Evolutionary conservation across 2,797 vertebrate genomes (phyloP).

Genomic region (Geotrypetes seraphini): DNA sequence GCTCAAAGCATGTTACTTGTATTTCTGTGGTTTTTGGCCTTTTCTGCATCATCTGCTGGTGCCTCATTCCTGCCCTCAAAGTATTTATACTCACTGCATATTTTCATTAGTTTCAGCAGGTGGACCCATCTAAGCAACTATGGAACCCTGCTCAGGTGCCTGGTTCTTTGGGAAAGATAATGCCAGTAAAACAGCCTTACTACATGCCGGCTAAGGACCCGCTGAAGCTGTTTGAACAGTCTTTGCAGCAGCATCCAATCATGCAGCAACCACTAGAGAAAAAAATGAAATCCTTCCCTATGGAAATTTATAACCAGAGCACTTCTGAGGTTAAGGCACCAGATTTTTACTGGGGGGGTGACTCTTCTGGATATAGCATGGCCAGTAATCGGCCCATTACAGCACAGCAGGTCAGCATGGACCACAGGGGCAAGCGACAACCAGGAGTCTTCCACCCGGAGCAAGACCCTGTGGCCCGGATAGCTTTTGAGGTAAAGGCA

Average conservation of each 20-base stretch:
- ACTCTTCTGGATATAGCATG: conserved; percentile 61
- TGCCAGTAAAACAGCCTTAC: conserved; percentile 80
- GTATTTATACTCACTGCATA: too few species aligned
- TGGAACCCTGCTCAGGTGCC: conserved; percentile 82
- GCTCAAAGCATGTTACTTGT: too few species aligned
- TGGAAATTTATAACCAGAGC: conserved; percentile 68
- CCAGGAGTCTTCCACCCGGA: conserved; percentile 73
- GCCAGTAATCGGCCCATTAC: conserved; percentile 64
- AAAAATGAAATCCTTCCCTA: conserved; percentile 83
- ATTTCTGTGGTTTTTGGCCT: too few species aligned
- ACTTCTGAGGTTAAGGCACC: conserved; percentile 77
- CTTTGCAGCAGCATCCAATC: conserved; percentile 59
- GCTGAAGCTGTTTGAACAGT: conserved; percentile 84
- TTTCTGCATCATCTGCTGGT: too few species aligned
- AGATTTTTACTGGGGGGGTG: conserved; percentile 92
- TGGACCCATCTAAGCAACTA: conserved; percentile 79
- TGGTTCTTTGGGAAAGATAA: conserved; percentile 77
- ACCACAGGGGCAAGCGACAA: conserved; percentile 69
- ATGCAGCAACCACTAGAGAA: conserved; percentile 81
- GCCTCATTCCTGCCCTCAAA: too few species aligned
- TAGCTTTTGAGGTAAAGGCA: conserved; percentile 73
- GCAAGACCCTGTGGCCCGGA: conserved; percentile 68
- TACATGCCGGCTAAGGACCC: conserved; percentile 82
- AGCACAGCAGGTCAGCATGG: conserved; percentile 55
- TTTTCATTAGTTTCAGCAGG: conserved; percentile 85